These are phyloP conservation scores for Chloroceryle amazona DNA, from an alignment of 2,797 vertebrate species.

Conservation along the genomic window DNA sequence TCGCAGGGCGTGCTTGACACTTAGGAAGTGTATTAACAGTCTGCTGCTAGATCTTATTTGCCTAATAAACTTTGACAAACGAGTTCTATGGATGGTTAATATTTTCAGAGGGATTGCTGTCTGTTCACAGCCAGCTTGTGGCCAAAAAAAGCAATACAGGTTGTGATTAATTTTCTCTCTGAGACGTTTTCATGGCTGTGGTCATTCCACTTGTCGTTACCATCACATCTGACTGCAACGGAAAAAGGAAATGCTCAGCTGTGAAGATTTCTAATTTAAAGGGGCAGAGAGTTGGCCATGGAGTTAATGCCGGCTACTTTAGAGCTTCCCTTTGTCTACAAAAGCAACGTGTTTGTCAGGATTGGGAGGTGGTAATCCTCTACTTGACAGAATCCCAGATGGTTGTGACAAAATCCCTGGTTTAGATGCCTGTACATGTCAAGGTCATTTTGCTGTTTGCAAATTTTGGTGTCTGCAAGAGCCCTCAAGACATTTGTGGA, in stretches of 20 bases:
- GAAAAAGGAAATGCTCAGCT: not conserved
- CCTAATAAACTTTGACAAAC: not conserved
- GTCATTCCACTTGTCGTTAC: not conserved
- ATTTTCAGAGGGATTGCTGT: not conserved
- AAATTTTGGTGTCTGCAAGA: not conserved
- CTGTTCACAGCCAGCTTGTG: not conserved
- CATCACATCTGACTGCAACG: not conserved
- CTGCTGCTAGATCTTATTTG: not conserved
- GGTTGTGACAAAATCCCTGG: not conserved
- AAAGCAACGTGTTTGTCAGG: not conserved
- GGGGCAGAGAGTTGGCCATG: not conserved
- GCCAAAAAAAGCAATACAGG: not conserved
- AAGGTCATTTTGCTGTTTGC: not conserved
- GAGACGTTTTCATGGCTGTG: not conserved
- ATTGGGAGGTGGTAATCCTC: not conserved
- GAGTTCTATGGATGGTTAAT: not conserved
- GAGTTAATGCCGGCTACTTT: not conserved
- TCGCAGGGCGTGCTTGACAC: accelerated
- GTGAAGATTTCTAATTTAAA: not conserved
- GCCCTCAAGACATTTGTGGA: not conserved
- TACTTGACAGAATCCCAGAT: not conserved
- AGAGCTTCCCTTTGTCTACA: not conserved
- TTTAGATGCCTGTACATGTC: not conserved
- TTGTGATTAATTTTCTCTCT: not conserved
- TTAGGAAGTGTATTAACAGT: not conserved